Base-by-base conservation (phyloP, 2,113 vertebrate species). In the Scophthalmus maximus region DNA sequence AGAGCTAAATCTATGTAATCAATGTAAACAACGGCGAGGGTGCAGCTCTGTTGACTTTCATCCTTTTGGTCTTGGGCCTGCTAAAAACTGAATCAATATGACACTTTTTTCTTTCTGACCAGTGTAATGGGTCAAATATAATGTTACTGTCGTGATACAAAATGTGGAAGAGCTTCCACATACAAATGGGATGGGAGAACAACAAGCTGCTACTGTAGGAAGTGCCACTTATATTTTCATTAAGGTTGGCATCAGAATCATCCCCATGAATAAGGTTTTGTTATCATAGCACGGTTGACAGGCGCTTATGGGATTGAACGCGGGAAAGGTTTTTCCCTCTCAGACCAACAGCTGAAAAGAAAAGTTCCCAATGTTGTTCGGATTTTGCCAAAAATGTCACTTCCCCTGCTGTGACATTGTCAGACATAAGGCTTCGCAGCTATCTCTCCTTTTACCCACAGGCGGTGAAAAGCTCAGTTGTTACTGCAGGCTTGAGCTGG, bases 311-410 rank as follows among this genome's bases (percentile, higher is more conserved):
- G 42, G 29, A 67, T 23, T 57, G 32, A 42, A 72, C 51, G 68
- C 62, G 57, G 57, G 30, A 20, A 29, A 15, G 44, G 20, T 56
- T 73, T 64, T 49, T 55, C 10, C 25, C 17, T 20, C 17, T 50
- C 51, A 58, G 34, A 64, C 53, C 42, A 78, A 57, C 38, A 47
- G 60, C 27, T 26, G 47, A 0, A 22, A 56, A 60, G n/a, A n/a
- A 72, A 42, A 60, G 6, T 17, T 6, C 55, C 34, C 38, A 65
- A 5, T 57, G 14, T 38, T 47, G 22, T 47, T 40, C 32, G 30
- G 68, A 62, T 81, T 36, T 49, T 62, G 36, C 63, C 61, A 73
- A 67, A 82, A 77, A 66, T 76, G 63, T 61, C 46, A 59, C 34
- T 32, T 59, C 29, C 20, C 73, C 53, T 56, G 51, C 65, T 74